Evolutionary conservation across 2,888 invertebrate genomes (phyloP).

Genomic region (Octonoba sinensis): DNA sequence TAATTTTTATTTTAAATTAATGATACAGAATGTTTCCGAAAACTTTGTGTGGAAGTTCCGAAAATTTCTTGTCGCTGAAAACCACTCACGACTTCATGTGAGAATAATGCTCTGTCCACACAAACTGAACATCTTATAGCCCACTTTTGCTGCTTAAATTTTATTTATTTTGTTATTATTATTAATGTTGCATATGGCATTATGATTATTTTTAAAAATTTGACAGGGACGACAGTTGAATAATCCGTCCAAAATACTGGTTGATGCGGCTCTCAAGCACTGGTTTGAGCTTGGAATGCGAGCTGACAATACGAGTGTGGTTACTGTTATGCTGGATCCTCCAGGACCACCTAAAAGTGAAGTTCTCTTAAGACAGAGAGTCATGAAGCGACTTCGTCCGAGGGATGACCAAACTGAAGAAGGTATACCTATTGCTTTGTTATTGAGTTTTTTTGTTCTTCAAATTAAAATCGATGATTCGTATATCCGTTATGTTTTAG

Average conservation of each 20-base stretch:
- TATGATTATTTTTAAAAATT: neutral
- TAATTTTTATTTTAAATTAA: too few species aligned
- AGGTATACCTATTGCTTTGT: neutral
- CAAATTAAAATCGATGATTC: too few species aligned
- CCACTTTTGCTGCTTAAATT: too few species aligned
- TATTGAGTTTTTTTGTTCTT: neutral
- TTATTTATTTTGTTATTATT: neutral
- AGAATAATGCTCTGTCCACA: too few species aligned
- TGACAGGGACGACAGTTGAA: constrained; percentile 76
- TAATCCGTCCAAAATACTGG: constrained; percentile 92
- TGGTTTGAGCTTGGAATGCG: constrained; percentile 89
- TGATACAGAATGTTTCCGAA: too few species aligned
- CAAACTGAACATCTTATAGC: too few species aligned
- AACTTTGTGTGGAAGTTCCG: too few species aligned
- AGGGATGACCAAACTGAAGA: constrained; percentile 51
- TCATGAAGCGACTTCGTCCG: constrained; percentile 62
- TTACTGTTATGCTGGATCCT: constrained; percentile 91
- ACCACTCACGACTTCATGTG: too few species aligned
- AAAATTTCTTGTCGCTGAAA: too few species aligned
- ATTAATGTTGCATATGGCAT: neutral
- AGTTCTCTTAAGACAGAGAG: constrained; percentile 64
- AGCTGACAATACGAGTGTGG: constrained; percentile 96
- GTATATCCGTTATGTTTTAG: too few species aligned
- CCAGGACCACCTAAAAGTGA: constrained; percentile 81
- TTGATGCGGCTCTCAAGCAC: constrained; percentile 83